Conservation (phyloP, 2,888 invertebrate species). For the Seladonia tumulorum region DNA sequence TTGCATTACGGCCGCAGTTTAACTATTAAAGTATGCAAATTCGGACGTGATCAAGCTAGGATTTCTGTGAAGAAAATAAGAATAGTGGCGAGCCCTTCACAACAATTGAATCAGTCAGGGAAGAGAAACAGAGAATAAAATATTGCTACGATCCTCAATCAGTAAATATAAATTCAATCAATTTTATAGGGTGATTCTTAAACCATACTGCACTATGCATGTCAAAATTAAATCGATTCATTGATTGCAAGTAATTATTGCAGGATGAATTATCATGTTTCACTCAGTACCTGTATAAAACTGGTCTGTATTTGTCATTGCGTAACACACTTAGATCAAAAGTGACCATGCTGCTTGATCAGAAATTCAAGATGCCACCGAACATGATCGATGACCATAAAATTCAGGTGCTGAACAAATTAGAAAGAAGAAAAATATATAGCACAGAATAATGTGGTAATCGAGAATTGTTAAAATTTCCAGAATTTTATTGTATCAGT, state of each 20-base stretch:
- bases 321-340: conserved; percentile 70
- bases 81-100: not conserved
- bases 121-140: not conserved
- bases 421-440: not conserved
- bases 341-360: conserved; percentile 75
- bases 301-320: conserved; percentile 70
- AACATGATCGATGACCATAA: conserved; percentile 60
- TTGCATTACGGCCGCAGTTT: not conserved
- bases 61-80: conserved; percentile 60
- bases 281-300: conserved; percentile 75
- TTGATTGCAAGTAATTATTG: not conserved
- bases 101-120: not conserved
- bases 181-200: not conserved
- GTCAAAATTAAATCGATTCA: not conserved
- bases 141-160: conserved; percentile 38
- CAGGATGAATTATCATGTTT: conserved; percentile 77
- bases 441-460: not conserved
- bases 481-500: conserved; percentile 74
- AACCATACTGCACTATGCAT: not conserved
- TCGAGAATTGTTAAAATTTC: not conserved
- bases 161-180: conserved; percentile 27
- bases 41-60: conserved; percentile 52
- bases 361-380: conserved; percentile 71
- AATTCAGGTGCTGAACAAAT: conserved; percentile 71
- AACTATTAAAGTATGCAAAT: not conserved